phyloP scores from a whole-genome alignment of 2,888 invertebrate species.

The Erebia epiphron region DNA sequence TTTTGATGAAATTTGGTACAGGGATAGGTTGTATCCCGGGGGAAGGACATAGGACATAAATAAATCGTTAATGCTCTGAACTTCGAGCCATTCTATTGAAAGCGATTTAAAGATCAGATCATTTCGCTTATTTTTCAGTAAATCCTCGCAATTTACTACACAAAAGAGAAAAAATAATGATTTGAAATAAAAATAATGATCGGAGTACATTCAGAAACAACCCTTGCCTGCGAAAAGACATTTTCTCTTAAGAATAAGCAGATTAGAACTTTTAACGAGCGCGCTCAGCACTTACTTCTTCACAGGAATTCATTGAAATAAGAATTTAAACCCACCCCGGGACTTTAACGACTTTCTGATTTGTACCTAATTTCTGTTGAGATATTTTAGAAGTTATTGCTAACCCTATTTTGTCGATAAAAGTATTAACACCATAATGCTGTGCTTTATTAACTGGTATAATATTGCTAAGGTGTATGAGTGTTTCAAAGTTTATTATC shows the following conservation, averaged over 20 bases:
- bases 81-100: no score
- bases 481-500: no score
- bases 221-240: constrained; percentile 30
- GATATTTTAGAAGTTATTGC: background rate
- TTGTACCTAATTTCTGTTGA: constrained; percentile 13
- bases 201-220: constrained; percentile 16
- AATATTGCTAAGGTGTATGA: background rate
- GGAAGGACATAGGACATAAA: no score
- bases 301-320: constrained; percentile 34
- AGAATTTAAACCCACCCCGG: constrained; percentile 29
- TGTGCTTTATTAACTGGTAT: no score
- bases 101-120: no score
- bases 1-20: no score
- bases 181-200: constrained; percentile 21
- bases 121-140: background rate
- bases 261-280: constrained; percentile 40
- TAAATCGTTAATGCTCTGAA: no score
- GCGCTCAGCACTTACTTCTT: constrained; percentile 37
- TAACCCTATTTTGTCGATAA: background rate
- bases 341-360: constrained; percentile 16
- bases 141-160: background rate
- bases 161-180: background rate
- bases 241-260: constrained; percentile 36
- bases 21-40: no score
- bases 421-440: no score